Evolutionary conservation across 2,113 vertebrate species (phyloP).

Genomic region (Corythornis cristatus): DNA sequence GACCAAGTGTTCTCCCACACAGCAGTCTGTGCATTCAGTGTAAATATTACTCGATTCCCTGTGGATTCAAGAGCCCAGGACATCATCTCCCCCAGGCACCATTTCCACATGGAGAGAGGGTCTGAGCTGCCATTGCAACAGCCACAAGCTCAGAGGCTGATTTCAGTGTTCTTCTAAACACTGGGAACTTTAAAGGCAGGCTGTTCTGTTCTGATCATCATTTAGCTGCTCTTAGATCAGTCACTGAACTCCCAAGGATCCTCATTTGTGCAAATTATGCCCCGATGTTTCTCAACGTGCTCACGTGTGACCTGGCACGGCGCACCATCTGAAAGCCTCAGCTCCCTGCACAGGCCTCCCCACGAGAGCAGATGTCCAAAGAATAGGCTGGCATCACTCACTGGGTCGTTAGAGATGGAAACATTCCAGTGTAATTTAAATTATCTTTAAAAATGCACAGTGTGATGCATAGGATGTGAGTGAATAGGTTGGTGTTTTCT

Average conservation of each 20-base stretch:
- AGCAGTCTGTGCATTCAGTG: neutral
- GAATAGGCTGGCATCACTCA: neutral
- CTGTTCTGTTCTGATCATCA: neutral
- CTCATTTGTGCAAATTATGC: neutral
- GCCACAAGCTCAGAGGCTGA: neutral
- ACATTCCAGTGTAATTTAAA: neutral
- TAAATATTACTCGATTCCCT: neutral
- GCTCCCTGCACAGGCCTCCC: neutral
- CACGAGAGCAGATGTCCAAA: neutral
- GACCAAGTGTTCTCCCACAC: fast-evolving
- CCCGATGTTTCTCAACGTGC: neutral
- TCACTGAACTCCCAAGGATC: neutral
- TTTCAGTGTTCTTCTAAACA: neutral
- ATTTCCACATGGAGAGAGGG: neutral
- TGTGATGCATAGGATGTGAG: neutral
- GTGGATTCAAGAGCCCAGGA: neutral
- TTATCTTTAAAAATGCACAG: neutral
- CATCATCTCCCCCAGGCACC: neutral
- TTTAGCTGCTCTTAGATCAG: neutral
- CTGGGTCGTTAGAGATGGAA: neutral
- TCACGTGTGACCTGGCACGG: neutral
- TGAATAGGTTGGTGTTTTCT: neutral
- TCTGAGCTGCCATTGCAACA: neutral
- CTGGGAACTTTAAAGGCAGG: neutral
- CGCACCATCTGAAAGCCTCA: neutral